phyloP scores from a whole-genome alignment of 2,888 invertebrate species.

The Drosophila pseudotalamancana region DNA sequence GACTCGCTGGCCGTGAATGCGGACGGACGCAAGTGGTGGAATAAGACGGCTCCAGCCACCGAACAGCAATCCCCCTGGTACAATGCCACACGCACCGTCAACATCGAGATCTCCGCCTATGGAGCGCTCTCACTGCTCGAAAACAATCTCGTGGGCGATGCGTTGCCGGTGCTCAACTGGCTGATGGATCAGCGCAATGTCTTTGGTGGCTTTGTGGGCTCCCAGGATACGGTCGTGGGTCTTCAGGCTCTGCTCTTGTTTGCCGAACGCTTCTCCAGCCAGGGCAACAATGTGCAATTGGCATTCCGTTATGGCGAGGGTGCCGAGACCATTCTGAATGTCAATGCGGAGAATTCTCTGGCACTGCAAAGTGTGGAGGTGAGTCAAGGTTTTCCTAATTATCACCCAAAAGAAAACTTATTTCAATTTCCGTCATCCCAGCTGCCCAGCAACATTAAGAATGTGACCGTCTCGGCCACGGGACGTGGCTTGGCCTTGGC shows the following conservation, averaged over 20 bases:
- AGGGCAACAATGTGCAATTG: conserved; percentile 85
- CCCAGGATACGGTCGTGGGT: conserved; percentile 91
- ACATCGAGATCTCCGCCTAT: conserved; percentile 94
- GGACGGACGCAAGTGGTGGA: conserved; percentile 92
- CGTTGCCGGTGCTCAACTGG: conserved; percentile 89
- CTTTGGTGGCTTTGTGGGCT: conserved; percentile 90
- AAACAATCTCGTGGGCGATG: conserved; percentile 82
- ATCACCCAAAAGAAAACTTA: not conserved
- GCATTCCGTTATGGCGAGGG: conserved; percentile 85
- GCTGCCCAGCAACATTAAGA: conserved; percentile 85
- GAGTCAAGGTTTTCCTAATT: conserved; percentile 17
- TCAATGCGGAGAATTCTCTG: conserved; percentile 91
- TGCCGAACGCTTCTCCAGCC: conserved; percentile 85
- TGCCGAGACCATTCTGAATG: conserved; percentile 86
- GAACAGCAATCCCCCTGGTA: conserved; percentile 89
- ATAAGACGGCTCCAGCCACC: conserved; percentile 86
- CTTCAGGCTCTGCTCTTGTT: conserved; percentile 87
- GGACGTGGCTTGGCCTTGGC: conserved; percentile 93
- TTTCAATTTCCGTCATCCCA: conserved; percentile 21
- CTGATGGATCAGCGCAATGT: conserved; percentile 88
- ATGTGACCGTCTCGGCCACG: conserved; percentile 90
- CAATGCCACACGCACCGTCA: conserved; percentile 88
- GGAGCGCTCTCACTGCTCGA: conserved; percentile 90
- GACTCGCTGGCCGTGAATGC: conserved; percentile 86
- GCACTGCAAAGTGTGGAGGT: conserved; percentile 92